These are phyloP conservation scores for Aurelia sp. DNA, from an alignment of 30 jellyfish, hydroid and myxozoan genomes.

Conservation along the genomic window DNA sequence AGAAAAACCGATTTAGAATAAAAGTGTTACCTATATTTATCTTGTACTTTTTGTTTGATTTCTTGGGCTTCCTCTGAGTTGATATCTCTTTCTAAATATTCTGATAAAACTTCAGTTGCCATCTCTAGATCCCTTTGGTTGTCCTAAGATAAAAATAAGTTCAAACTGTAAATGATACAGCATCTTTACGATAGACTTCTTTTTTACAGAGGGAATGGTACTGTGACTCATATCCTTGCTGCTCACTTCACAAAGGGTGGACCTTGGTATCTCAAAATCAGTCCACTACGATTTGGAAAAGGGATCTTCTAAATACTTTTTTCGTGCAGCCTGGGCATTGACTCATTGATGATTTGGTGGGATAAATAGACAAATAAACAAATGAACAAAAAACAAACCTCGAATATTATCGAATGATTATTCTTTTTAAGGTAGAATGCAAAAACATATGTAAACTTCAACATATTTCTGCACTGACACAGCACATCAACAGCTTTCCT, in stretches of 20 bases:
- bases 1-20: not conserved
- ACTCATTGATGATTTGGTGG: not conserved
- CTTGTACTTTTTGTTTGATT: constrained; percentile 98
- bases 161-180: not conserved
- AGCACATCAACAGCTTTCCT: constrained; percentile 96
- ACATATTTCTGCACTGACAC: constrained; percentile 94
- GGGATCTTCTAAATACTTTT: too few relatives aligned
- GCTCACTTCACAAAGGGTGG: too few relatives aligned
- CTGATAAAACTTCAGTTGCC: constrained; percentile 98
- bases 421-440: constrained; percentile 95
- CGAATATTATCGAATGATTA: constrained; percentile 94
- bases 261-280: too few relatives aligned
- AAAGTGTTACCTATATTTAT: constrained; percentile 88
- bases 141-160: constrained; percentile 61
- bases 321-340: not conserved
- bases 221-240: too few relatives aligned
- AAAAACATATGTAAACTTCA: constrained; percentile 94
- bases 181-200: too few relatives aligned
- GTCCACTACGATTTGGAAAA: too few relatives aligned
- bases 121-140: constrained; percentile 96
- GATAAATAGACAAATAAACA: not conserved
- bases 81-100: constrained; percentile 91
- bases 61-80: constrained; percentile 88
- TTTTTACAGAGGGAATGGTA: too few relatives aligned
- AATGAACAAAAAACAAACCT: constrained; percentile 81